Evolutionary conservation across 2,797 vertebrate genomes (phyloP).

Genomic region (Coilia nasus): DNA sequence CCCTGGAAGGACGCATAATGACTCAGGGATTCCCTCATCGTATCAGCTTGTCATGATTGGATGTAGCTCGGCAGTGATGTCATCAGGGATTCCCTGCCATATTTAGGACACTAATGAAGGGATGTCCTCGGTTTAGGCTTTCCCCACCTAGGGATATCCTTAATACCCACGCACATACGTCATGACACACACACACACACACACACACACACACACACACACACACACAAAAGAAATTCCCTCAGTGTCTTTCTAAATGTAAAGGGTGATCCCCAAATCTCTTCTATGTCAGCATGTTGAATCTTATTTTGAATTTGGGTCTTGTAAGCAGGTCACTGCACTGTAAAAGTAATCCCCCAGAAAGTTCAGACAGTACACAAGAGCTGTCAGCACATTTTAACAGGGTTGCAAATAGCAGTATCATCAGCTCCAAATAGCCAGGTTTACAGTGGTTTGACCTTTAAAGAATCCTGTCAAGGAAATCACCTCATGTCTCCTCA

Average conservation of each 20-base stretch:
- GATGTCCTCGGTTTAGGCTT: slow-evolving; percentile 3
- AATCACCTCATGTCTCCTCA: neutral
- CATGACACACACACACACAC: neutral
- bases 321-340: neutral
- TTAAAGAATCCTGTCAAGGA: neutral
- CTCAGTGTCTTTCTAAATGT: neutral
- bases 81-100: slow-evolving; percentile 22
- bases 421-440: neutral
- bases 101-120: slow-evolving; percentile 1
- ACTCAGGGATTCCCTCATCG: neutral
- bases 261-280: neutral
- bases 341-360: neutral
- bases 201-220: neutral
- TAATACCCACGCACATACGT: slow-evolving; percentile 1
- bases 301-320: neutral
- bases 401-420: neutral
- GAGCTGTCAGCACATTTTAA: neutral
- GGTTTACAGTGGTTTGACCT: neutral
- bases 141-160: neutral
- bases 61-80: neutral
- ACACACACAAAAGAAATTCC: neutral
- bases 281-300: neutral
- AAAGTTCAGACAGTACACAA: too few species aligned
- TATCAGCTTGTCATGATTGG: neutral
- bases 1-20: neutral